Conservation (phyloP, 2,797 vertebrate species). For the Pantherophis vulpinus region DNA sequence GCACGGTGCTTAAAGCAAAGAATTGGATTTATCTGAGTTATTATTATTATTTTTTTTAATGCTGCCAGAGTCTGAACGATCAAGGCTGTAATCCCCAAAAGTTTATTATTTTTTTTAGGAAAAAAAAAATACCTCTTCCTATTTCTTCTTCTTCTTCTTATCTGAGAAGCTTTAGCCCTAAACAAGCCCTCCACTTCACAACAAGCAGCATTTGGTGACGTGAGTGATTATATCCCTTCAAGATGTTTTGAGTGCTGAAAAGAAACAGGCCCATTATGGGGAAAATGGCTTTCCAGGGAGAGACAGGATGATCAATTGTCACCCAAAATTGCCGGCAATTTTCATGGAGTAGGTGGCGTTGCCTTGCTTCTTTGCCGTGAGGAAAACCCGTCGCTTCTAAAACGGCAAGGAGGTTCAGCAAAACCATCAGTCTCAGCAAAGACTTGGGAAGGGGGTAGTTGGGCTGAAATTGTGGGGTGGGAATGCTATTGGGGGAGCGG, state of each 20-base stretch:
- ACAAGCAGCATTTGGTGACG: conserved; percentile 8
- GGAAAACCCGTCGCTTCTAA: background rate
- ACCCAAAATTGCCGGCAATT: conserved; percentile 37
- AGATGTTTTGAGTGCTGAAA: conserved; percentile 35
- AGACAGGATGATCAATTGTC: conserved; percentile 30
- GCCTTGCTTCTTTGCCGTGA: background rate
- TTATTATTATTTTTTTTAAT: background rate
- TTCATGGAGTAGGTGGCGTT: background rate
- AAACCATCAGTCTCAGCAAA: background rate
- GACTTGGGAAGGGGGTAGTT: background rate
- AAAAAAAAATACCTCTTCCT: background rate
- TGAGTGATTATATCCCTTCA: conserved; percentile 36
- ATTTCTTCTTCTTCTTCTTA: background rate
- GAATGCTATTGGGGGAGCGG: background rate
- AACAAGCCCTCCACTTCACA: background rate
- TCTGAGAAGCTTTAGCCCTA: background rate
- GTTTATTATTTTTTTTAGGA: too few relatives aligned
- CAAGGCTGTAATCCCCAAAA: background rate
- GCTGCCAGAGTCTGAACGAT: background rate
- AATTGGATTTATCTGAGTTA: background rate
- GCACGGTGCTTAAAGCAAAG: background rate
- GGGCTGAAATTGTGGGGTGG: background rate
- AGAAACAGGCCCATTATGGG: conserved; percentile 23
- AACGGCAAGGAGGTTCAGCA: background rate
- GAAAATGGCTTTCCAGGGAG: conserved; percentile 28